A percentile compares a stretch with the other conserved stretches of the same genome.
Conservation (phyloP, 92 coral and sea anemone genomes). For the Paramuricea clavata region DNA sequence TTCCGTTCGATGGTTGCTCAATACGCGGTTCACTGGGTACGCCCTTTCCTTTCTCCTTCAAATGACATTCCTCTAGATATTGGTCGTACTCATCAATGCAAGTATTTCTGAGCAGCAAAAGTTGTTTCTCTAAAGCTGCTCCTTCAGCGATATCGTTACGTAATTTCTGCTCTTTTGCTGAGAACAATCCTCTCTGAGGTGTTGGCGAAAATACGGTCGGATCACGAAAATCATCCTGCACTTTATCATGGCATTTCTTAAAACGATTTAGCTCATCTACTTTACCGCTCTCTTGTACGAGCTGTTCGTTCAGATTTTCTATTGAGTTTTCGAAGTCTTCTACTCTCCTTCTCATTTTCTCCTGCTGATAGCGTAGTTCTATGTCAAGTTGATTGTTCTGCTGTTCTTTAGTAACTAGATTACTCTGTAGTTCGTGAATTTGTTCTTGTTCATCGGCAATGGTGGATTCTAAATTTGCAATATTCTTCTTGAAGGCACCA, state of each 20-base stretch:
- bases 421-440: slow-evolving; percentile 71
- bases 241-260: slow-evolving; percentile 89
- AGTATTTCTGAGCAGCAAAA: slow-evolving; percentile 80
- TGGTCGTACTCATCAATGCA: slow-evolving; percentile 89
- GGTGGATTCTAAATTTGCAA: slow-evolving; percentile 52
- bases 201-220: slow-evolving; percentile 68
- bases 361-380: slow-evolving; percentile 70
- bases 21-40: not conserved
- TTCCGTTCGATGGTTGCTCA: not conserved
- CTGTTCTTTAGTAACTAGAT: slow-evolving; percentile 72
- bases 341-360: slow-evolving; percentile 73
- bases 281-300: slow-evolving; percentile 69
- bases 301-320: slow-evolving; percentile 78
- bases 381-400: slow-evolving; percentile 74
- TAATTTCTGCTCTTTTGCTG: slow-evolving; percentile 74
- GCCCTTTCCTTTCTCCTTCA: slow-evolving; percentile 72
- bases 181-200: slow-evolving; percentile 75
- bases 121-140: slow-evolving; percentile 86
- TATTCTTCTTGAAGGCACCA: slow-evolving; percentile 64
- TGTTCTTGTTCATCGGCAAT: slow-evolving; percentile 67
- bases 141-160: slow-evolving; percentile 89
- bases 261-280: slow-evolving; percentile 73
- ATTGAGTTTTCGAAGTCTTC: slow-evolving; percentile 71
- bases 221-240: slow-evolving; percentile 86
- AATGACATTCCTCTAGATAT: slow-evolving; percentile 71